Evolutionary conservation across 2,113 vertebrate species (phyloP).

Genomic region (Craseonycteris thonglongyai): DNA sequence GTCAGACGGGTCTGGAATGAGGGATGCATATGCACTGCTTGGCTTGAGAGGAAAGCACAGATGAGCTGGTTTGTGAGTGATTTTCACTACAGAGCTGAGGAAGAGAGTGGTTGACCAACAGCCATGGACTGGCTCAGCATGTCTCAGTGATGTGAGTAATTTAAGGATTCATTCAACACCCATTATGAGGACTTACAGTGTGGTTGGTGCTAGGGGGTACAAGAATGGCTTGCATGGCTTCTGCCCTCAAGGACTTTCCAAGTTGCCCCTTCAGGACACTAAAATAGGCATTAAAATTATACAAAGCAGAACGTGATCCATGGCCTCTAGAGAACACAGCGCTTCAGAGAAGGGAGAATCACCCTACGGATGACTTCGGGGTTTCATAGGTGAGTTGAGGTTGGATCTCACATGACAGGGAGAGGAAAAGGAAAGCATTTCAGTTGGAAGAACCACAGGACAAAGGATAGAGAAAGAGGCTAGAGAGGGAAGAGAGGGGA

Average conservation of each 20-base stretch:
- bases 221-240: neutral
- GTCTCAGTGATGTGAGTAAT: neutral
- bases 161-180: neutral
- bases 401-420: neutral
- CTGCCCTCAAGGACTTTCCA: neutral
- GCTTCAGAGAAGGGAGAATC: neutral
- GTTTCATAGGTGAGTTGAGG: neutral
- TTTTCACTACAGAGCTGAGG: neutral
- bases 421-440: neutral
- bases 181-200: neutral
- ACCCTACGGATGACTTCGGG: fast-evolving
- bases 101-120: neutral
- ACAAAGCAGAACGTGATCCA: neutral
- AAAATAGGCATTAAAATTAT: neutral
- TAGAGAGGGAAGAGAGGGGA: fast-evolving
- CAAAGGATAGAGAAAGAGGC: fast-evolving
- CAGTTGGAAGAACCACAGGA: too few relatives aligned
- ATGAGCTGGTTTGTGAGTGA: neutral
- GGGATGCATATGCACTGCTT: fast-evolving
- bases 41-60: neutral
- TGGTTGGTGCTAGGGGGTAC: neutral
- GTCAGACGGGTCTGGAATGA: neutral
- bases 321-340: neutral
- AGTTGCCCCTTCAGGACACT: neutral
- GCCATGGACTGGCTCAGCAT: neutral